These are phyloP conservation scores for Pangasius krempfi DNA, from an alignment of 2,797 vertebrate genomes.

Conservation along the genomic window DNA sequence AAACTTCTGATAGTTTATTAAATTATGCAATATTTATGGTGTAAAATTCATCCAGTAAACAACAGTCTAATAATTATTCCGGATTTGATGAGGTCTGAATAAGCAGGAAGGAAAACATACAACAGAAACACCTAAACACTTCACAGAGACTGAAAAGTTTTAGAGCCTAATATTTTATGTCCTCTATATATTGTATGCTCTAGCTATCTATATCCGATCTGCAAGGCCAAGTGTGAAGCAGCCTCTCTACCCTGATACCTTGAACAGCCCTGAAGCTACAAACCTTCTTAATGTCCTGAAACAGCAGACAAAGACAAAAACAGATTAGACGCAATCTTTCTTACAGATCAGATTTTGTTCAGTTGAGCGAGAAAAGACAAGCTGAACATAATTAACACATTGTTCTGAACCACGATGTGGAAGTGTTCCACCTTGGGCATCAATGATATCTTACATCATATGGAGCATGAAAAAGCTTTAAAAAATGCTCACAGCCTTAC, in stretches of 20 bases:
- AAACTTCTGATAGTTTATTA: not conserved
- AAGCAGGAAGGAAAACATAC: not conserved
- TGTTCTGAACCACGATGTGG: slow-evolving; percentile 22
- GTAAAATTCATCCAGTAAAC: not conserved
- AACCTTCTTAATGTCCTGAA: slow-evolving; percentile 35
- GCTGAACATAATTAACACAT: slow-evolving; percentile 29
- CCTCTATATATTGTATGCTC: not conserved
- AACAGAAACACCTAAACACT: not conserved
- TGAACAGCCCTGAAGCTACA: slow-evolving; percentile 36
- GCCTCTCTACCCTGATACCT: not conserved
- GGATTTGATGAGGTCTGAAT: not conserved
- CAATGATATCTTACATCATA: slow-evolving; percentile 17
- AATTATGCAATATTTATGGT: not conserved
- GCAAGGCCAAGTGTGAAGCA: not conserved
- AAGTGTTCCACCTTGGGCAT: slow-evolving; percentile 15
- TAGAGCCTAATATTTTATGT: not conserved
- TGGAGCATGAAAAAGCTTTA: not conserved
- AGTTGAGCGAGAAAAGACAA: slow-evolving; percentile 35
- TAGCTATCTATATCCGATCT: not conserved
- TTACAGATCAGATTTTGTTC: slow-evolving; percentile 43
- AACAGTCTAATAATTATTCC: not conserved
- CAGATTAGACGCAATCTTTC: slow-evolving; percentile 39
- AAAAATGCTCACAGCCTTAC: not conserved
- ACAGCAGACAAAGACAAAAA: not conserved
- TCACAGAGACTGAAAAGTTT: not conserved